Evolutionary conservation across 2,797 vertebrate genomes (phyloP), one percentile per base, ranked within the genome.

Genomic region (Oryzias sinensis): DNA sequence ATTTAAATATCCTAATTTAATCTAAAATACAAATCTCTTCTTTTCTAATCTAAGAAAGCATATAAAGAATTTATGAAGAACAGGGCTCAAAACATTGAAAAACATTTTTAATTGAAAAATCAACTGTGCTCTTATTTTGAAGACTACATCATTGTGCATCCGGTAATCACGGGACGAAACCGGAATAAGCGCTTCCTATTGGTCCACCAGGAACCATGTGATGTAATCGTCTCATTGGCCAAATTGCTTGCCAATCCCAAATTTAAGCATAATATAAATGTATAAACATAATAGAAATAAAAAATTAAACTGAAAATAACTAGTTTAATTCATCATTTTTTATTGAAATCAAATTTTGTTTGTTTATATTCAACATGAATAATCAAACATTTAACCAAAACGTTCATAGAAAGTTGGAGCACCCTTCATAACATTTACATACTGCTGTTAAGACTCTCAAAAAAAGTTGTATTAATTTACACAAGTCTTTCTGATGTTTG

Each of bases 151-250:
- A 29, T 15, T 0, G 4, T 17, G 15, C 43, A 48, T 49, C 68
- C 56, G 49, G 57, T 17, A n/a, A 0, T 65, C 33, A 56, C 15
- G 14, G 47, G 13, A 74, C 57, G 58, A 51, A 20, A 60, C 62
- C 40, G 46, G 40, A 60, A 56, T 33, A 1, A 41, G 45, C 18
- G 16, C 18, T 67, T 2, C 69, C 56, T 87, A 85, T 88, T 85
- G 89, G 56, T 53, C 8, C 29, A 29, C 1, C 18, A 44, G 44
- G 5, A 15, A 7, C 27, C 62, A 67, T 70, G 76, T 58, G 51
- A 77, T 80, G 81, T 68, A 74, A 84, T 5, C 0, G 2, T 14
- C 9, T 64, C 20, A 83, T 81, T 87, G 74, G 73, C 47, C 43
- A 4, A 52, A 14, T 2, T 1, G 1, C 14, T 29, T 20, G 41